A percentile compares a stretch with the other conserved stretches of the same genome.
Conservation (phyloP, 2,888 invertebrate species). For the Fissipunctia ypsillon region DNA sequence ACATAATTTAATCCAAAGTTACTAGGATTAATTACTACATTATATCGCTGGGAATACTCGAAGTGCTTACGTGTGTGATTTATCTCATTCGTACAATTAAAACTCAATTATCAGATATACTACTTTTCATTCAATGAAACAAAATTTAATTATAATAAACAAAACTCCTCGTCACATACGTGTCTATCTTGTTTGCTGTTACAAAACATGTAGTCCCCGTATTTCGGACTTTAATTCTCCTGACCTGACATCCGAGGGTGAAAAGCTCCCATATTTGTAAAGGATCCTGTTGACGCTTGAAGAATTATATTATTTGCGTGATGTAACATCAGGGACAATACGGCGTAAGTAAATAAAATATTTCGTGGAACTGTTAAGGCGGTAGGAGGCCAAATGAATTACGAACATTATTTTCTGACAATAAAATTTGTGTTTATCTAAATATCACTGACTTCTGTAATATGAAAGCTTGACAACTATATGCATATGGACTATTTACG, state of each 20-base stretch:
- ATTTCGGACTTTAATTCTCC: constrained; percentile 35
- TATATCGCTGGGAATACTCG: neutral
- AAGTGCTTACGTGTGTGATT: neutral
- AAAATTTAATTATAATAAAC: neutral
- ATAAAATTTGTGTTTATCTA: neutral
- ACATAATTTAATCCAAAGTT: neutral
- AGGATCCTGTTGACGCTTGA: constrained; percentile 50
- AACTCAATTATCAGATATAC: neutral
- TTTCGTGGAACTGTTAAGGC: neutral
- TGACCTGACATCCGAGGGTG: constrained; percentile 32
- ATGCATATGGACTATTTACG: too few species aligned
- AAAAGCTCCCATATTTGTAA: constrained; percentile 43
- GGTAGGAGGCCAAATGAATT: neutral
- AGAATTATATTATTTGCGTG: constrained; percentile 55
- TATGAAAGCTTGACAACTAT: too few species aligned
- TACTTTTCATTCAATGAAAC: neutral
- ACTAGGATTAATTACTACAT: neutral
- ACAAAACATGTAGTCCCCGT: constrained; percentile 15
- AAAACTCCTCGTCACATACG: neutral
- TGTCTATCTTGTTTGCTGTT: constrained; percentile 25
- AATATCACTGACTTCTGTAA: neutral
- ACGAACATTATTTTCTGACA: neutral
- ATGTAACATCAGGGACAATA: constrained; percentile 38
- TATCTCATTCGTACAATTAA: neutral
- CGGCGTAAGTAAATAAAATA: constrained; percentile 25